Evolutionary conservation across 2,797 vertebrate genomes (phyloP).

Genomic region (Pitangus sulphuratus): DNA sequence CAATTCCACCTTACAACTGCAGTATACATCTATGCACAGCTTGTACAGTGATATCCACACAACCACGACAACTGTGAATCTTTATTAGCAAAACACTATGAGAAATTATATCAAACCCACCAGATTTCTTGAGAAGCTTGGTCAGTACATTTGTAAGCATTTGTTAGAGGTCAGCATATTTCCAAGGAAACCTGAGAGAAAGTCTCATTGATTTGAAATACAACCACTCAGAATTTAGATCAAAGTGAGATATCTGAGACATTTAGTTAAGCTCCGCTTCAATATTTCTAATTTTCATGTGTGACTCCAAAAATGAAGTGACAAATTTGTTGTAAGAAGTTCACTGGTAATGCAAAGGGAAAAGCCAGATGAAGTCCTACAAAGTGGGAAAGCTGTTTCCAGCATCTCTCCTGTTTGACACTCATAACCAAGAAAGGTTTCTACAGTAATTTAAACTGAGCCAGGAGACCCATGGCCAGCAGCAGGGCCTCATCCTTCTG

Average conservation of each 20-base stretch:
- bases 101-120: background rate
- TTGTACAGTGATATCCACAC: background rate
- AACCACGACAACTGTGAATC: background rate
- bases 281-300: background rate
- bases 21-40: background rate
- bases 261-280: background rate
- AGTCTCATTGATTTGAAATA: background rate
- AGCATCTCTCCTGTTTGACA: background rate
- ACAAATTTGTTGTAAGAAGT: background rate
- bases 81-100: background rate
- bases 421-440: background rate
- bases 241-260: conserved; percentile 17
- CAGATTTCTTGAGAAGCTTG: background rate
- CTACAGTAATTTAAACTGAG: background rate
- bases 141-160: background rate
- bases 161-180: background rate
- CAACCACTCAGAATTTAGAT: background rate
- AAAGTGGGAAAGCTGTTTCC: background rate
- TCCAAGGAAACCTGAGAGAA: conserved; percentile 25
- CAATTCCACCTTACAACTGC: background rate
- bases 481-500: background rate
- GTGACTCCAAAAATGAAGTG: conserved; percentile 19
- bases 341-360: background rate
- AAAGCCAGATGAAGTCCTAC: conserved; percentile 8
- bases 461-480: background rate